Evolutionary conservation across 2,113 vertebrate species (phyloP).

Genomic region (Dryoscopus gambensis): DNA sequence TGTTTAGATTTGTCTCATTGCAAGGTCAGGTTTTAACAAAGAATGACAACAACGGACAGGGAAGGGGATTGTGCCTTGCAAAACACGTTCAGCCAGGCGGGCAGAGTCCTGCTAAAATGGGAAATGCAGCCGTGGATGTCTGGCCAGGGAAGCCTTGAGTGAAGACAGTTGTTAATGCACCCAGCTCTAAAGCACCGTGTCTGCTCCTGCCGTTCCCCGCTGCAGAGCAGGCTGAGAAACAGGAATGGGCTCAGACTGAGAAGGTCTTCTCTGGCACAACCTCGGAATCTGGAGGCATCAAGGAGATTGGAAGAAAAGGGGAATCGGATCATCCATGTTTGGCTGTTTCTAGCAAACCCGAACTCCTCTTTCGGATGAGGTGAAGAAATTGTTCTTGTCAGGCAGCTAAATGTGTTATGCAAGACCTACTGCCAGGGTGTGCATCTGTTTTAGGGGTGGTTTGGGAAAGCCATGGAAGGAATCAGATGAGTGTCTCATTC

Average conservation of each 20-base stretch:
- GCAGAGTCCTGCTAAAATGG: background rate
- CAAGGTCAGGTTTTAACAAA: background rate
- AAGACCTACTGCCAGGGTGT: background rate
- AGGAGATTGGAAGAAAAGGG: background rate
- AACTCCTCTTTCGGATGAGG: background rate
- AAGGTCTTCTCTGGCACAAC: background rate
- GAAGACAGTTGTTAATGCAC: background rate
- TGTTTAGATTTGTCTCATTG: background rate
- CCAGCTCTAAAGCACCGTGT: fast-evolving
- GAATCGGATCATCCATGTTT: background rate
- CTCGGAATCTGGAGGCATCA: background rate
- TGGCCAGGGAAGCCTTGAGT: background rate
- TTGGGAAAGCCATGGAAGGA: background rate
- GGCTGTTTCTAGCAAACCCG: background rate
- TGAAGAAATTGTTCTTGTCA: background rate
- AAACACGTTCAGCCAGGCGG: background rate
- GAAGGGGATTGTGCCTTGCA: background rate
- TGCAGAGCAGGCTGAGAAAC: background rate
- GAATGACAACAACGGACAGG: background rate
- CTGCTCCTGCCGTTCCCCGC: background rate
- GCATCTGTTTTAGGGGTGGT: background rate
- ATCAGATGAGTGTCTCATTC: background rate
- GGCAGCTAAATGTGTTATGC: background rate
- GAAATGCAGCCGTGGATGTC: background rate
- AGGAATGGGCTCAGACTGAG: background rate